phyloP scores from a whole-genome alignment of 2,888 invertebrate species.

The Megaustenia siamemsis region DNA sequence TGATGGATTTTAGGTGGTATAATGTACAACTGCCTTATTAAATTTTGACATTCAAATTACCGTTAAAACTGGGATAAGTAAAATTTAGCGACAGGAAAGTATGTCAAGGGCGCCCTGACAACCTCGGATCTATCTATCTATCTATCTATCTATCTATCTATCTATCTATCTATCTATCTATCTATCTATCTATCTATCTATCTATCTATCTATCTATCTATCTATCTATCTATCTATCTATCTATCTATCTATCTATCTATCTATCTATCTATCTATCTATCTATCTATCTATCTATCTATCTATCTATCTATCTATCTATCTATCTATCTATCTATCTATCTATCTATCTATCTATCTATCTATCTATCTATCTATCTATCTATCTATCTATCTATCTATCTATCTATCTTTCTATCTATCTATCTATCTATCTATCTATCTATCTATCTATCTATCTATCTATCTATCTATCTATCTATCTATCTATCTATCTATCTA shows the following conservation, averaged over 20 bases:
- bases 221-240: background rate
- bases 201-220: slow-evolving; percentile 16
- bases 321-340: background rate
- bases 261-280: background rate
- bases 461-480: too few relatives aligned
- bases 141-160: slow-evolving; percentile 27
- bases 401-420: background rate
- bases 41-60: too few relatives aligned
- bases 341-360: background rate
- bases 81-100: too few relatives aligned
- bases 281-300: background rate
- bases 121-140: slow-evolving; percentile 13
- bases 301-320: background rate
- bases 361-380: background rate
- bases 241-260: background rate
- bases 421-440: too few relatives aligned
- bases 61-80: too few relatives aligned
- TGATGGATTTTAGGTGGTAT: too few relatives aligned
- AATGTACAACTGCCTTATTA: too few relatives aligned
- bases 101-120: too few relatives aligned
- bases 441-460: too few relatives aligned
- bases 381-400: background rate
- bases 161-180: slow-evolving; percentile 42
- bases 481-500: too few relatives aligned
- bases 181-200: slow-evolving; percentile 29